Evolutionary conservation across 1,140 invertebrate species (phyloP).

Genomic region (Pollicipes pollicipes): DNA sequence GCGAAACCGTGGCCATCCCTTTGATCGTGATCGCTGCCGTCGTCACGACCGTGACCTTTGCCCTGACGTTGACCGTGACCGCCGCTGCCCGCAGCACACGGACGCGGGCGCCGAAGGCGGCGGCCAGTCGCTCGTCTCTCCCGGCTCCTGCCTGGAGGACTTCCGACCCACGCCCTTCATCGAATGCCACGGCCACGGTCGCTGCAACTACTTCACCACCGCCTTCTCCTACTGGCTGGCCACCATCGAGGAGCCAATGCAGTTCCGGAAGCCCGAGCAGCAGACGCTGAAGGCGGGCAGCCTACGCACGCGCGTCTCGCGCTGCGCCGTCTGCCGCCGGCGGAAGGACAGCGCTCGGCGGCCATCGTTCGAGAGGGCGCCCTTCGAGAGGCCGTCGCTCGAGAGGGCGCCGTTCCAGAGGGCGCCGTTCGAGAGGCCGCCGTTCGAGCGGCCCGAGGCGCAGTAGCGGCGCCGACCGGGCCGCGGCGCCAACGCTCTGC

Average conservation of each 20-base stretch:
- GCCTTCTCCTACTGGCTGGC: constrained; percentile 76
- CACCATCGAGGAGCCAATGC: constrained; percentile 58
- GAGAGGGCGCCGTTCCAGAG: too few relatives aligned
- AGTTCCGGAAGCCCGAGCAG: constrained; percentile 60
- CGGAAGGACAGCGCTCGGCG: too few relatives aligned
- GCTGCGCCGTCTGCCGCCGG: constrained; percentile 35
- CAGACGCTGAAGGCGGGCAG: constrained; percentile 65
- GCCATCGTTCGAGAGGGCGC: too few relatives aligned
- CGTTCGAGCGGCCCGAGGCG: too few relatives aligned
- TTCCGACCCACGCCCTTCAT: constrained; percentile 45
- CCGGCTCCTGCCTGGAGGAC: constrained; percentile 80
- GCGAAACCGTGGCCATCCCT: too few relatives aligned
- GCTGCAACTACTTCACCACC: constrained; percentile 75
- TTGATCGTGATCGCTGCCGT: too few relatives aligned
- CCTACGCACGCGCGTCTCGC: constrained; percentile 57
- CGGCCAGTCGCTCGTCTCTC: constrained; percentile 76
- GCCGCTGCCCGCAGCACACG: not conserved
- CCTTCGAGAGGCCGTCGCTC: too few relatives aligned
- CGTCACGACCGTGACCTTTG: too few relatives aligned
- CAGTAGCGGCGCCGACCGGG: too few relatives aligned
- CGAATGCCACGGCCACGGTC: constrained; percentile 43
- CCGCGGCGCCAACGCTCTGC: too few relatives aligned
- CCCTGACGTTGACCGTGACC: too few relatives aligned
- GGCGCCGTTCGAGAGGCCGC: too few relatives aligned
- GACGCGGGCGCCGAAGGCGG: constrained; percentile 62